A percentile compares a stretch with the other conserved stretches of the same genome.
Evolutionary conservation across 2,888 invertebrate genomes (phyloP).

Genomic region (Microdon myrmicae): DNA sequence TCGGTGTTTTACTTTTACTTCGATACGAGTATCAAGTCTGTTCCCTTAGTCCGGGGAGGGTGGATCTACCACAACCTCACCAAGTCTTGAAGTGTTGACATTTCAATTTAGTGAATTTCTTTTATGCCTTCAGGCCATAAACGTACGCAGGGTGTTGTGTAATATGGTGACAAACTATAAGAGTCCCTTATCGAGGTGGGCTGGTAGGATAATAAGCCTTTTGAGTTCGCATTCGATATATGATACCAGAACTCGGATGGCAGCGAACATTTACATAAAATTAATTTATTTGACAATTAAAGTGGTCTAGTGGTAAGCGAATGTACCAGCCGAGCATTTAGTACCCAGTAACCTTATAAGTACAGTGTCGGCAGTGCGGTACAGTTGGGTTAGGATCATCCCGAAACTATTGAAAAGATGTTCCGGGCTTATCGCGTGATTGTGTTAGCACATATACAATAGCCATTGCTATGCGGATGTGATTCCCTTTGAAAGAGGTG

Average conservation of each 20-base stretch:
- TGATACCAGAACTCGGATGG: neutral
- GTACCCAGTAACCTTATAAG: too few relatives aligned
- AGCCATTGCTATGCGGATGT: too few relatives aligned
- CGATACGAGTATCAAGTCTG: too few relatives aligned
- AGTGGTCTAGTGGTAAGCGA: too few relatives aligned
- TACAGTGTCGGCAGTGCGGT: too few relatives aligned
- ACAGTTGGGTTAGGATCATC: too few relatives aligned
- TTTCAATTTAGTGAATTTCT: conserved; percentile 24
- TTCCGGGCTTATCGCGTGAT: too few relatives aligned
- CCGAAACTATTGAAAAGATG: too few relatives aligned
- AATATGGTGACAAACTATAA: neutral
- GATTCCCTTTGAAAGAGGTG: too few relatives aligned
- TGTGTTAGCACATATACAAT: too few relatives aligned
- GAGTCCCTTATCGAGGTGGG: conserved; percentile 2
- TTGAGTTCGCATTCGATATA: neutral
- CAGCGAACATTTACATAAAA: conserved; percentile 36
- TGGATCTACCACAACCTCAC: neutral
- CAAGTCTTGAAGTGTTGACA: conserved; percentile 20
- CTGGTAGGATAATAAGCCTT: neutral
- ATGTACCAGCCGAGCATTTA: too few relatives aligned
- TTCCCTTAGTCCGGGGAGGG: too few relatives aligned
- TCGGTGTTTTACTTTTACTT: conserved; percentile 9
- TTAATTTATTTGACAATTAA: conserved; percentile 46
- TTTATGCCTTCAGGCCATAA: conserved; percentile 11
- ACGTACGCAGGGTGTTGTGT: neutral